Percentiles rank a stretch among this genome's conserved stretches.
These are phyloP conservation scores for Pterostichus niger DNA, from an alignment of 2,888 invertebrate species.

Conservation along the genomic window DNA sequence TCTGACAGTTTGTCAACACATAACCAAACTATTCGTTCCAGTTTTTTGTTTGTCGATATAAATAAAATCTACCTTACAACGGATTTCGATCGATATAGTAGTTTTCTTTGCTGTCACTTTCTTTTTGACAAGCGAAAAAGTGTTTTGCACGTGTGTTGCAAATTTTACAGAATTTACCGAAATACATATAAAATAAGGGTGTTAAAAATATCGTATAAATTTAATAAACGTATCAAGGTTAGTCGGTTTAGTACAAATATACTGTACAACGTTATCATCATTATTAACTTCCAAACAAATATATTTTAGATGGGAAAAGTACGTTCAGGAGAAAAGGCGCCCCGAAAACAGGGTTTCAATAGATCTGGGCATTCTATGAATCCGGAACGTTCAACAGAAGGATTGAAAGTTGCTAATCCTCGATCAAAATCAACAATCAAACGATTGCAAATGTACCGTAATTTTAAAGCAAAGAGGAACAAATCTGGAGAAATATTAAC, in stretches of 20 bases:
- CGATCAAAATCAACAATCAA: constrained; percentile 97
- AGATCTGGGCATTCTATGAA: constrained; percentile 96
- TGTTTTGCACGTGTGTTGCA: background rate
- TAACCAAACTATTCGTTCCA: background rate
- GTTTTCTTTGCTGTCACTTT: constrained; percentile 17
- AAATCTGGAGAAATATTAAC: constrained; percentile 92
- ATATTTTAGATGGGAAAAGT: constrained; percentile 85
- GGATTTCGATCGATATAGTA: background rate
- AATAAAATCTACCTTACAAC: background rate
- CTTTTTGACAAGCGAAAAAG: no score
- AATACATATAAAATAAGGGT: no score
- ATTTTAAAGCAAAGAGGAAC: constrained; percentile 97
- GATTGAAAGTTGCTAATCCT: constrained; percentile 89
- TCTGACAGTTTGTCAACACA: constrained; percentile 10
- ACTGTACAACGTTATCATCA: background rate
- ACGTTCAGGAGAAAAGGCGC: constrained; percentile 84
- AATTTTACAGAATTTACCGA: background rate
- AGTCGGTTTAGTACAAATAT: background rate
- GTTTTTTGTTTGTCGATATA: constrained; percentile 11
- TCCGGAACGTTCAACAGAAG: constrained; percentile 89
- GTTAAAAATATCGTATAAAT: background rate
- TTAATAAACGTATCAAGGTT: constrained; percentile 8
- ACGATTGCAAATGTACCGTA: constrained; percentile 98
- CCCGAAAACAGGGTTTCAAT: constrained; percentile 91
- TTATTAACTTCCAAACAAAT: background rate